Evolutionary conservation across 2,888 invertebrate genomes (phyloP).

Genomic region (Polyploca ridens): DNA sequence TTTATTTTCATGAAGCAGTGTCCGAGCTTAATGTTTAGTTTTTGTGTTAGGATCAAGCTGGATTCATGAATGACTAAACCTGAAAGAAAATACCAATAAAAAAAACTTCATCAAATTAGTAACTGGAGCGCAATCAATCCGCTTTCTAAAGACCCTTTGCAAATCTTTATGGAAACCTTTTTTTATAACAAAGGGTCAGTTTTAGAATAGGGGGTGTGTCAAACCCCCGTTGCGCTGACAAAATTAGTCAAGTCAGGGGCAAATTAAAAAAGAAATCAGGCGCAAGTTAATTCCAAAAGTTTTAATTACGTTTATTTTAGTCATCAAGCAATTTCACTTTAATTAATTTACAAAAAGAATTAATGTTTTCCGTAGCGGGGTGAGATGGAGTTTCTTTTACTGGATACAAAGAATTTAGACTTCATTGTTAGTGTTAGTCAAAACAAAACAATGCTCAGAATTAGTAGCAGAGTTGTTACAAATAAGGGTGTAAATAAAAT

Average conservation of each 20-base stretch:
- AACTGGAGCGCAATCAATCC: slow-evolving; percentile 19
- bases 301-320: slow-evolving; percentile 83
- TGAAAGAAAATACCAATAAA: not conserved
- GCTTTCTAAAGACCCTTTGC: slow-evolving; percentile 23
- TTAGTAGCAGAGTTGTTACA: not conserved
- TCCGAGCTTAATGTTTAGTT: not conserved
- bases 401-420: not conserved
- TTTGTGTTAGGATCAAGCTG: slow-evolving; percentile 14
- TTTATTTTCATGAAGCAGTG: no score
- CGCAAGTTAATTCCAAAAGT: slow-evolving; percentile 78
- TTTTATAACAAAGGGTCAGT: slow-evolving; percentile 68
- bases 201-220: slow-evolving; percentile 73
- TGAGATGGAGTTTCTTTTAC: not conserved
- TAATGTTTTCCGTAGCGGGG: slow-evolving; percentile 29
- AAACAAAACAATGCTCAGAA: not conserved
- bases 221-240: slow-evolving; percentile 73
- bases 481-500: not conserved
- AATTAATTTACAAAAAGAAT: slow-evolving; percentile 68
- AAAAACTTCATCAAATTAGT: slow-evolving; percentile 9
- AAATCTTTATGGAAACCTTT: slow-evolving; percentile 44
- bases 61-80: not conserved
- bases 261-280: slow-evolving; percentile 84
- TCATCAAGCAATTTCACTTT: slow-evolving; percentile 70
- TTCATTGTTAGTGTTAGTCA: not conserved
- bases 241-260: slow-evolving; percentile 74